Evolutionary conservation across 1,140 invertebrate genomes (phyloP).

Genomic region (Eubasilissa regina): DNA sequence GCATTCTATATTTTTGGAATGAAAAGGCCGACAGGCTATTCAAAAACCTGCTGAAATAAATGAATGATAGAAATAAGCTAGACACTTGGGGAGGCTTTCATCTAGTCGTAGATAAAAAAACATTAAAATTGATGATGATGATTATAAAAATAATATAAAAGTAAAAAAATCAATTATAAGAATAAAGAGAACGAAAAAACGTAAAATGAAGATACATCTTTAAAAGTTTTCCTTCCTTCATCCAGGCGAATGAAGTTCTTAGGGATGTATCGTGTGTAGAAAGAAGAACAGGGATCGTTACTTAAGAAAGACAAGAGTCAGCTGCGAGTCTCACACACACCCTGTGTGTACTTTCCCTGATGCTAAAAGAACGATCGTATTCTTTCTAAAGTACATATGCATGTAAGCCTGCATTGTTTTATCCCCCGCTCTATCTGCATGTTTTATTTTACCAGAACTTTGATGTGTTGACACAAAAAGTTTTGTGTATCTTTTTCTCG

Average conservation of each 20-base stretch:
- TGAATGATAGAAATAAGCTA: too few relatives aligned
- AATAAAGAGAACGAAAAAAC: too few relatives aligned
- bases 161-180: too few relatives aligned
- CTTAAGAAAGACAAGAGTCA: constrained; percentile 53
- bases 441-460: constrained; percentile 37
- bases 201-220: background rate
- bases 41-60: too few relatives aligned
- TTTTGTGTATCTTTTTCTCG: constrained; percentile 25
- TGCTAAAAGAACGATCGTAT: constrained; percentile 34
- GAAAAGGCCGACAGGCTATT: too few relatives aligned
- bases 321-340: constrained; percentile 46
- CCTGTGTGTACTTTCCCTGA: constrained; percentile 13
- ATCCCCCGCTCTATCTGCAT: constrained; percentile 18
- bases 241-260: constrained; percentile 36
- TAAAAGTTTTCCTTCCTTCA: constrained; percentile 2
- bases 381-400: constrained; percentile 44
- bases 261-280: constrained; percentile 23
- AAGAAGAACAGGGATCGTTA: constrained; percentile 53
- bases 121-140: too few relatives aligned
- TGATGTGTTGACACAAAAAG: constrained; percentile 42
- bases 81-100: too few relatives aligned
- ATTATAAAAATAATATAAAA: too few relatives aligned
- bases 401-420: constrained; percentile 45
- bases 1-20: too few relatives aligned
- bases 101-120: too few relatives aligned